Evolutionary conservation across 2,888 invertebrate genomes (phyloP).

Genomic region (Drosophila paramelanica): DNA sequence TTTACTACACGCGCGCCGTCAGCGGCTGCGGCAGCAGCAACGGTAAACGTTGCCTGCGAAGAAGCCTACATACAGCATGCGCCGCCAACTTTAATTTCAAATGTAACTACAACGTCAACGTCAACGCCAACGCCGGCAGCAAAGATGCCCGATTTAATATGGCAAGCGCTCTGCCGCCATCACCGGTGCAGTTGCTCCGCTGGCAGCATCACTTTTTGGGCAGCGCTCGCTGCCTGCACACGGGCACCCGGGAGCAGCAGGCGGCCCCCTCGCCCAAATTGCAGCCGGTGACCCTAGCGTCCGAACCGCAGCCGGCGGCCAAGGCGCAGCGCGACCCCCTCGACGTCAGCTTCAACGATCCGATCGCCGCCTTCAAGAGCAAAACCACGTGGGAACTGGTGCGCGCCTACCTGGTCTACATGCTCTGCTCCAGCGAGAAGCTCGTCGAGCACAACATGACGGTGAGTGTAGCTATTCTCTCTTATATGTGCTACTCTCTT

Average conservation of each 20-base stretch:
- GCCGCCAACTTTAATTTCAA: conserved; percentile 12
- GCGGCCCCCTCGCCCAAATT: conserved; percentile 88
- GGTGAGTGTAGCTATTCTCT: conserved; percentile 87
- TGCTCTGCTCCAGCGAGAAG: conserved; percentile 93
- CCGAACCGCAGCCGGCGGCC: conserved; percentile 40
- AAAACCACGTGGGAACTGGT: conserved; percentile 97
- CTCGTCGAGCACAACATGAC: conserved; percentile 96
- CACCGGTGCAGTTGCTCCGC: conserved; percentile 3
- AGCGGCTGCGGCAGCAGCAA: conserved; percentile 26
- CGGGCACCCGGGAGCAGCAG: conserved; percentile 66
- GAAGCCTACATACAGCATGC: conserved; percentile 32
- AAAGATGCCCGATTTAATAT: not conserved
- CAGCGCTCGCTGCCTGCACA: conserved; percentile 51
- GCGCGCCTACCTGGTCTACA: conserved; percentile 95
- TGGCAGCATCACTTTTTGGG: conserved; percentile 28
- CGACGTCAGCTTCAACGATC: conserved; percentile 94
- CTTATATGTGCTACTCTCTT: not conserved
- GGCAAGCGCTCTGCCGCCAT: not conserved
- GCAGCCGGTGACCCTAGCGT: too few relatives aligned
- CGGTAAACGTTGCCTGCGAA: conserved; percentile 13
- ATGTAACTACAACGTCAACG: conserved; percentile 9
- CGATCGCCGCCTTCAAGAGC: conserved; percentile 96
- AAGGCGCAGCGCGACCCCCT: conserved; percentile 88
- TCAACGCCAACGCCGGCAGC: conserved; percentile 15
- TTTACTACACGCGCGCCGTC: conserved; percentile 69